phyloP scores from a whole-genome alignment of 2,113 vertebrate genomes.

The Phodopus roborovskii region DNA sequence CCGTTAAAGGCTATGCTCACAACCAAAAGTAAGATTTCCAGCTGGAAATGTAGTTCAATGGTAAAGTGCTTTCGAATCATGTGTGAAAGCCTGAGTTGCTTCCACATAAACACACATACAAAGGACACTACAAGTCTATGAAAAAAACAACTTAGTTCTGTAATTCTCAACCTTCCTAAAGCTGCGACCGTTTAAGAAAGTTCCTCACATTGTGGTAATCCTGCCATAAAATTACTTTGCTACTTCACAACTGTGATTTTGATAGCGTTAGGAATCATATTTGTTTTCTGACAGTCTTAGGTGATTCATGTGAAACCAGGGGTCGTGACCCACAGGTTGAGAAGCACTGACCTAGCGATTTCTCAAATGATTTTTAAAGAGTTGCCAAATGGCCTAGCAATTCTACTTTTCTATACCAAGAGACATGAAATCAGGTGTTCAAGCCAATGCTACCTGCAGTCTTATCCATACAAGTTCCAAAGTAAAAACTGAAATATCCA shows the following conservation, averaged over 20 bases:
- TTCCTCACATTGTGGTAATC: no score
- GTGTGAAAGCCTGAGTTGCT: background rate
- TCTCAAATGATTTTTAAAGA: background rate
- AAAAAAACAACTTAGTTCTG: background rate
- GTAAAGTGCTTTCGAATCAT: background rate
- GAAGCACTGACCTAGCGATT: background rate
- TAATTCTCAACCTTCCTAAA: no score
- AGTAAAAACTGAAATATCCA: conserved; percentile 10
- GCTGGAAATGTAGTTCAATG: background rate
- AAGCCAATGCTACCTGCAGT: background rate
- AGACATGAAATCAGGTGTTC: background rate
- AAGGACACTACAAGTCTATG: background rate
- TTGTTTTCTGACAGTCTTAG: no score
- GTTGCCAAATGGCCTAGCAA: background rate
- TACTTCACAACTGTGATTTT: no score
- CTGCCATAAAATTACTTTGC: no score
- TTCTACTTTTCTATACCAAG: background rate
- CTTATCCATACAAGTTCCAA: background rate
- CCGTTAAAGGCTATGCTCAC: no score
- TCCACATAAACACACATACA: background rate
- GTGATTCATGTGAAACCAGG: no score
- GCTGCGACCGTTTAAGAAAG: no score
- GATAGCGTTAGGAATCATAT: no score
- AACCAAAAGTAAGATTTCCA: background rate
- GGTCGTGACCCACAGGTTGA: no score